Evolutionary conservation across 2,797 vertebrate genomes (phyloP), one percentile per base, ranked within the genome.

Genomic region (Thripadectes ignobilis): DNA sequence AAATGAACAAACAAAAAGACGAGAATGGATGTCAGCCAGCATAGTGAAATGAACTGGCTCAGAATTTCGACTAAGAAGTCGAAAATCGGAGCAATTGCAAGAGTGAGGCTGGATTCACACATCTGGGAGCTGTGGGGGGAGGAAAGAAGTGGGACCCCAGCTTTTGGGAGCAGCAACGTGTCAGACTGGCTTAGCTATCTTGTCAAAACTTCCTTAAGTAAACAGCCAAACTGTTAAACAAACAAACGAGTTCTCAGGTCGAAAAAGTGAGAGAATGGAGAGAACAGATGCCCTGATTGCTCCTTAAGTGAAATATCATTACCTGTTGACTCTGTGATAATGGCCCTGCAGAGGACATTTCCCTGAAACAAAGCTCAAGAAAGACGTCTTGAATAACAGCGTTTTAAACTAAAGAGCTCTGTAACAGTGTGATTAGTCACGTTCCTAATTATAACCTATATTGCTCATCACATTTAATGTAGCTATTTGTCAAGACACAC

Each of bases 141-240:
- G 65, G 22, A 71, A 77, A 73, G 72, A 67, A 68, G 34, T 22
- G 58, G 27, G 51, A 83, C 16, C 39, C 13, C 3, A 1, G 29
- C 43, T 73, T 79, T 78, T 36, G 41, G 29, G 39, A 78, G 55
- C 43, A 73, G 58, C 14, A 23, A 67, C 58, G 10, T 81, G 69
- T 78, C 67, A 78, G 66, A 55, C 62, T 2, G 1, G 79, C 78
- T 90, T 43, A 72, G 23, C 8, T 86, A 66, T 76, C 88, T 72
- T 78, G 69, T 84, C 51, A 72, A 90, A 95, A 90, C n/a, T 73
- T 88, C 93, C 88, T 46, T 73, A 85, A 46, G 48, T 57, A 92
- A 95, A 89, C 32, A 89, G 21, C 36, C 71, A 90, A 73, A 92
- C 29, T 76, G 76, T 46, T 91, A 76, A 86, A 74, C 22, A 89